These are phyloP conservation scores for Glossophaga mutica DNA, from an alignment of 2,797 vertebrate species.

Conservation along the genomic window DNA sequence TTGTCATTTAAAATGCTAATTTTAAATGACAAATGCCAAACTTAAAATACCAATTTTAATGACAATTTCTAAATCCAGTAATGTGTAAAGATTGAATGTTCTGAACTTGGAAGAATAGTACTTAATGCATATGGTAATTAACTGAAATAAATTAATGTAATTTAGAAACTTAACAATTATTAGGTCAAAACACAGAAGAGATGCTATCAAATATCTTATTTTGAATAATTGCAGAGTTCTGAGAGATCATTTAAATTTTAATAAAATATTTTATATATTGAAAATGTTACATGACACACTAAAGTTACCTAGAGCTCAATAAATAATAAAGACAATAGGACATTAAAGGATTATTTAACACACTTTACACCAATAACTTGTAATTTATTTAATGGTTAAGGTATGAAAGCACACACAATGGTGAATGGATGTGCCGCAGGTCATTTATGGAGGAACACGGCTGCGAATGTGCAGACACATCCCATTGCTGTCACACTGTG, in stretches of 20 bases:
- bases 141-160: neutral
- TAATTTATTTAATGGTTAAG: neutral
- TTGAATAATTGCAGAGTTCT: neutral
- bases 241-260: neutral
- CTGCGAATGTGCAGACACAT: neutral
- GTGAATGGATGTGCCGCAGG: neutral
- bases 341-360: neutral
- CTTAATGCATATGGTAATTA: neutral
- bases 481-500: accelerated
- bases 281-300: no score
- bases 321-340: no score
- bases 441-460: neutral
- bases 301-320: no score
- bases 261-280: neutral
- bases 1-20: no score
- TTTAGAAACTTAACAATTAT: neutral
- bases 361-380: neutral
- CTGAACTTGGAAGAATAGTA: neutral
- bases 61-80: neutral
- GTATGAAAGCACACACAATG: neutral
- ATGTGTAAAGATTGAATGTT: neutral
- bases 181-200: neutral
- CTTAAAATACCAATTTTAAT: neutral
- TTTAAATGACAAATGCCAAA: neutral
- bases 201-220: neutral